A percentile compares a stretch with the other conserved stretches of the same genome.
Evolutionary conservation across 2,113 vertebrate species (phyloP).

Genomic region (Corythaixoides concolor): DNA sequence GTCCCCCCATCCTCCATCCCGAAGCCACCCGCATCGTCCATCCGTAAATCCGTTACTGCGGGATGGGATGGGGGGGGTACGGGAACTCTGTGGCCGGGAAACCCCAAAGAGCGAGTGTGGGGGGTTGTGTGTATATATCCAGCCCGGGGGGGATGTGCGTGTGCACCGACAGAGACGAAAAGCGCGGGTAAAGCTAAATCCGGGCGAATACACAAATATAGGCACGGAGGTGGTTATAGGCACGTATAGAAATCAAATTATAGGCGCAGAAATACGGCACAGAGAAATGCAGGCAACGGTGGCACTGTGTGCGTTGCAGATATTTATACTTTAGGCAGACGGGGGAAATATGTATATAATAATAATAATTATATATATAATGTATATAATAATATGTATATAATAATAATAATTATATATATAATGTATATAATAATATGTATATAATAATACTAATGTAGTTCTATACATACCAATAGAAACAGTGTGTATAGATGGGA

Average conservation of each 20-base stretch:
- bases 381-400: background rate
- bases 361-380: too few species aligned
- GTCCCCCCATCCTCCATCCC: too few species aligned
- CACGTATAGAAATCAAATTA: background rate
- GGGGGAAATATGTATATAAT: accelerated
- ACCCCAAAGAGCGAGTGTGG: too few species aligned
- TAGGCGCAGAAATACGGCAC: accelerated
- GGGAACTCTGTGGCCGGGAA: background rate
- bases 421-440: background rate
- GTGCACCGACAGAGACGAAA: background rate
- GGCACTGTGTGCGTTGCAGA: accelerated
- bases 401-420: too few species aligned
- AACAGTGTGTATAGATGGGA: background rate
- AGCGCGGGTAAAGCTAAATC: background rate
- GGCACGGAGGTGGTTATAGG: accelerated
- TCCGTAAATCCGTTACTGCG: background rate
- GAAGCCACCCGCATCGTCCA: background rate
- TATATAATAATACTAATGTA: background rate
- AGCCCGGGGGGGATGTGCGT: too few species aligned
- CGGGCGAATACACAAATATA: background rate
- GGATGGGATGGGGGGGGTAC: accelerated
- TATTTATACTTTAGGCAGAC: background rate
- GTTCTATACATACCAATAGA: background rate
- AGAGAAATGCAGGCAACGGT: background rate
- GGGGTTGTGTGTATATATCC: background rate